phyloP scores from a whole-genome alignment of 2,888 invertebrate genomes.

The Hyposoter didymator region DNA sequence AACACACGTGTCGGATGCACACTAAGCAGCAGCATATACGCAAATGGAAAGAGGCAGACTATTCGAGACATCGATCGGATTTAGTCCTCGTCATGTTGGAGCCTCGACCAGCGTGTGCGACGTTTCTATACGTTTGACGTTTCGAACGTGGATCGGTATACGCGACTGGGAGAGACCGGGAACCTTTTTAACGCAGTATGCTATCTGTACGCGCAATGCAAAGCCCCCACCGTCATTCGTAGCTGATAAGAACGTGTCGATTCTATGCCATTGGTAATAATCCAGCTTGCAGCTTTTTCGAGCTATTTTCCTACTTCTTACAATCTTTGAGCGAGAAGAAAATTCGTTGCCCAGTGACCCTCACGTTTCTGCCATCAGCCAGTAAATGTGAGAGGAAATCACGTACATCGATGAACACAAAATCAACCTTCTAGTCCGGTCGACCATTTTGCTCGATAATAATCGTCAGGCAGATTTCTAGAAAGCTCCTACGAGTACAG shows the following conservation, averaged over 20 bases:
- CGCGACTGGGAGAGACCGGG: conserved; percentile 14
- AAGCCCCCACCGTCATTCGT: neutral
- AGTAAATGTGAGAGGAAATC: too few relatives aligned
- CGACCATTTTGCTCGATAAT: too few relatives aligned
- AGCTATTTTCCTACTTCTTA: conserved; percentile 9
- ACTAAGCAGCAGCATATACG: conserved; percentile 51
- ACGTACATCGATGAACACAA: too few relatives aligned
- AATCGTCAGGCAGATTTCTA: too few relatives aligned
- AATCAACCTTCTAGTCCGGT: too few relatives aligned
- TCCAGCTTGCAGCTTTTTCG: conserved; percentile 15
- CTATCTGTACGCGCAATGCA: too few relatives aligned
- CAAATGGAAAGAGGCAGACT: conserved; percentile 70
- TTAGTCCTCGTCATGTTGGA: conserved; percentile 62
- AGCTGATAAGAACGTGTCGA: conserved; percentile 23
- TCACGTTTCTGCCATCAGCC: too few relatives aligned
- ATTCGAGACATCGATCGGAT: conserved; percentile 76
- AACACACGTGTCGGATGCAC: conserved; percentile 46
- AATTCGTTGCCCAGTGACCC: too few relatives aligned
- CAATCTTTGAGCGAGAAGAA: too few relatives aligned
- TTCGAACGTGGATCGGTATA: conserved; percentile 1
- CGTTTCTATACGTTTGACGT: conserved; percentile 1
- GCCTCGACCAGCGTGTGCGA: neutral
- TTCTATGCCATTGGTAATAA: conserved; percentile 44
- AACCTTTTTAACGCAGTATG: neutral
- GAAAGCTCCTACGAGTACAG: too few relatives aligned